These are phyloP conservation scores for Sympetrum striolatum DNA, from an alignment of 2,888 invertebrate species.

Conservation along the genomic window DNA sequence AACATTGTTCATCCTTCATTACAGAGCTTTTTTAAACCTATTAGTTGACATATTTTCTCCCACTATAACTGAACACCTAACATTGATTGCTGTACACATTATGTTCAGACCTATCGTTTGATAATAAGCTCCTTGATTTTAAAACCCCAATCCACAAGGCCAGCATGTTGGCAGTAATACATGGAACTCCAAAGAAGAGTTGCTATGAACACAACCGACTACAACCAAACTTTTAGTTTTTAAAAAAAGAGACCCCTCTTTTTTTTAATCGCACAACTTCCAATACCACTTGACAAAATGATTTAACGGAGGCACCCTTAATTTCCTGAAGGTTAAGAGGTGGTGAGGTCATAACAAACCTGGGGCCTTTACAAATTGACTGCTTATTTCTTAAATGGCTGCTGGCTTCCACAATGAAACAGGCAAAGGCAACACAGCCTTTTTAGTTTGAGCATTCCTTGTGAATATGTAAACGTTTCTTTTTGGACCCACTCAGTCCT, in stretches of 20 bases:
- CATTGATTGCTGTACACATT: not conserved
- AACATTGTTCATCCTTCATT: not conserved
- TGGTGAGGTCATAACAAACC: conserved; percentile 29
- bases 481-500: conserved; percentile 2
- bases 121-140: conserved; percentile 27
- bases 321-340: conserved; percentile 11
- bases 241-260: not conserved
- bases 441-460: conserved; percentile 17
- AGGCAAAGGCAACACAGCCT: conserved; percentile 28
- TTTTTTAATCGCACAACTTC: not conserved
- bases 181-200: conserved; percentile 31
- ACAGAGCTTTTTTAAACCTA: not conserved
- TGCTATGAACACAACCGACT: conserved; percentile 25
- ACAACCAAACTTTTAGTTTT: conserved; percentile 14
- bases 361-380: not conserved
- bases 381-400: not conserved
- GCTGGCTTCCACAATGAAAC: not conserved
- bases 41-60: not conserved
- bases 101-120: conserved; percentile 19
- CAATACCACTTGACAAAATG: conserved; percentile 1
- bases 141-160: conserved; percentile 29
- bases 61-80: conserved; percentile 22
- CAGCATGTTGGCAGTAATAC: conserved; percentile 31
- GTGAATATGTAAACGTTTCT: conserved; percentile 3
- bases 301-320: conserved; percentile 27